A percentile compares a stretch with the other conserved stretches of the same genome.
Evolutionary conservation across 2,888 invertebrate species (phyloP).

Genomic region (Tigriopus californicus): DNA sequence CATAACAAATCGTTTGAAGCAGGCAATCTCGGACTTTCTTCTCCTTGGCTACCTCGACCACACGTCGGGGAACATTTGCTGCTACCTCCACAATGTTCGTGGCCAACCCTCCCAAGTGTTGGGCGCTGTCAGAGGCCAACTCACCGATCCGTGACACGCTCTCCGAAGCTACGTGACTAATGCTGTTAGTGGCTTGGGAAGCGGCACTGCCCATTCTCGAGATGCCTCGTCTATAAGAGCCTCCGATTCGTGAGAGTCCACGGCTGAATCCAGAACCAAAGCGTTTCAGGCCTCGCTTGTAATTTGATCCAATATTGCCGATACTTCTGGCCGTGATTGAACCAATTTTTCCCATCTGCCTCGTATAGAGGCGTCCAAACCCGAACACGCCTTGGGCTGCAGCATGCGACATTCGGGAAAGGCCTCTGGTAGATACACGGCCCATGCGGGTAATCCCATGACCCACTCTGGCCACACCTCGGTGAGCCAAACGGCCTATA

Average conservation of each 20-base stretch:
- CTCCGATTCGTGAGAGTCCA: background rate
- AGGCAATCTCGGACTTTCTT: background rate
- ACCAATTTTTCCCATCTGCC: no score
- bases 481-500: no score
- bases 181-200: background rate
- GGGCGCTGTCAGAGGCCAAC: background rate
- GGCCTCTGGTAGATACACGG: no score
- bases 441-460: no score
- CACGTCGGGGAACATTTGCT: background rate
- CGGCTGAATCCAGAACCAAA: no score
- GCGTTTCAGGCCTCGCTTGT: no score
- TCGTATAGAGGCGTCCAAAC: no score
- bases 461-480: no score
- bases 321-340: no score
- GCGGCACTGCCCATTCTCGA: slow-evolving; percentile 2
- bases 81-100: background rate
- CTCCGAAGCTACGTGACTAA: background rate
- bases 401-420: no score
- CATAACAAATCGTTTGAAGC: slow-evolving; percentile 7
- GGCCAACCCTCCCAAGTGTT: background rate
- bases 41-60: slow-evolving; percentile 5
- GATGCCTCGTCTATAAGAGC: background rate
- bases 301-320: no score
- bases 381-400: no score
- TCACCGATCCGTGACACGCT: slow-evolving; percentile 1